phyloP scores from a whole-genome alignment of 2,888 invertebrate species.

The Hololepta plana region DNA sequence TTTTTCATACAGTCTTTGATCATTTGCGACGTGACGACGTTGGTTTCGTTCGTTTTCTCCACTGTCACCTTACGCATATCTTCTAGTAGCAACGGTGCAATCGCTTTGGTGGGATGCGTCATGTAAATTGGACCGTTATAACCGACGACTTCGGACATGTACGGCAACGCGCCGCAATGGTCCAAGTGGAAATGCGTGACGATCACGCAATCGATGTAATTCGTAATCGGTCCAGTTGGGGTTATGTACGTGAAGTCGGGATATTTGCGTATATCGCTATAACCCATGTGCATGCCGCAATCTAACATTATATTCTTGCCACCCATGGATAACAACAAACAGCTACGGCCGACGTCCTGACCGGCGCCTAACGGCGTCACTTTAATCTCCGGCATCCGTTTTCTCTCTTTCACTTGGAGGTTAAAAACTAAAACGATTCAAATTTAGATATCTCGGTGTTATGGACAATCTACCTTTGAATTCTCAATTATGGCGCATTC shows the following conservation, averaged over 20 bases:
- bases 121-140: slow-evolving; percentile 98
- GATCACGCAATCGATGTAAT: slow-evolving; percentile 92
- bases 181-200: slow-evolving; percentile 98
- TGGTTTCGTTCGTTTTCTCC: slow-evolving; percentile 90
- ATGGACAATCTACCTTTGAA: too few species aligned
- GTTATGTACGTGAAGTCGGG: slow-evolving; percentile 95
- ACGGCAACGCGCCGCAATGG: slow-evolving; percentile 87
- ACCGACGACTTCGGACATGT: slow-evolving; percentile 94
- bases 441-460: too few species aligned
- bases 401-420: too few species aligned
- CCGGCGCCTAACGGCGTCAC: slow-evolving; percentile 82
- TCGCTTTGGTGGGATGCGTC: slow-evolving; percentile 99
- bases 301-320: slow-evolving; percentile 99
- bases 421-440: too few species aligned
- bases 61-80: slow-evolving; percentile 89
- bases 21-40: slow-evolving; percentile 97
- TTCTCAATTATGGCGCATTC: too few species aligned
- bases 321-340: slow-evolving; percentile 86
- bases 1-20: slow-evolving; percentile 99
- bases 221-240: slow-evolving; percentile 80
- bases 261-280: slow-evolving; percentile 89
- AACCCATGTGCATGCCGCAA: slow-evolving; percentile 99
- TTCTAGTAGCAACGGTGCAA: slow-evolving; percentile 91
- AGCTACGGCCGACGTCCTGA: slow-evolving; percentile 96
- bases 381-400: slow-evolving; percentile 84